A percentile compares a stretch with the other conserved stretches of the same genome.
These are phyloP conservation scores for Miltochrista miniata DNA, from an alignment of 2,888 invertebrate genomes.

Conservation along the genomic window DNA sequence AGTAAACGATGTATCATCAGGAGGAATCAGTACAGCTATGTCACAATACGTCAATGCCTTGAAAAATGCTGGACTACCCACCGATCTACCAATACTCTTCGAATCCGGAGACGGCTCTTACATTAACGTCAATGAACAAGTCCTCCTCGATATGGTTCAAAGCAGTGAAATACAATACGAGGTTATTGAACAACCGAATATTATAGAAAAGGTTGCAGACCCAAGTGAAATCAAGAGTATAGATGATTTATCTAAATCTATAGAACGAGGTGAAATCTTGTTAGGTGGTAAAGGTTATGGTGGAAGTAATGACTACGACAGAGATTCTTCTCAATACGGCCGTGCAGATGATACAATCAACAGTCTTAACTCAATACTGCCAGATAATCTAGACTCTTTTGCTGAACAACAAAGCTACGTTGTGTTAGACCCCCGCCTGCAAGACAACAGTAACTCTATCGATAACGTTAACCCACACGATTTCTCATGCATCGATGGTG, in stretches of 20 bases:
- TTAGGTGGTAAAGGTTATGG: slow-evolving; percentile 60
- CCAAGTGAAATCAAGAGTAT: slow-evolving; percentile 80
- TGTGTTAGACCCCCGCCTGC: slow-evolving; percentile 63
- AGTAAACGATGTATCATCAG: slow-evolving; percentile 45
- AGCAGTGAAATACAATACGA: slow-evolving; percentile 80
- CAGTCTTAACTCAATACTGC: slow-evolving; percentile 68
- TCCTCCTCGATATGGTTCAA: slow-evolving; percentile 81
- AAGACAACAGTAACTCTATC: slow-evolving; percentile 56
- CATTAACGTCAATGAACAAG: slow-evolving; percentile 86
- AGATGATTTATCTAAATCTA: slow-evolving; percentile 77
- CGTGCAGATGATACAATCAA: slow-evolving; percentile 69
- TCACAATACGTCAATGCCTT: slow-evolving; percentile 78
- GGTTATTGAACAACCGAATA: slow-evolving; percentile 79
- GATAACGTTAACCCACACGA: slow-evolving; percentile 65
- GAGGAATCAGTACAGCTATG: slow-evolving; percentile 69
- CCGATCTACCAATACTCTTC: slow-evolving; percentile 83
- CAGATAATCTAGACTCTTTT: slow-evolving; percentile 73
- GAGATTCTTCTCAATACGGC: slow-evolving; percentile 54
- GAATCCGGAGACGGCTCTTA: slow-evolving; percentile 86
- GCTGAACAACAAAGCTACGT: slow-evolving; percentile 73
- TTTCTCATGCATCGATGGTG: slow-evolving; percentile 75
- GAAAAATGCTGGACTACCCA: slow-evolving; percentile 75
- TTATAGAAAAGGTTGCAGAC: slow-evolving; percentile 77
- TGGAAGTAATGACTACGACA: slow-evolving; percentile 51
- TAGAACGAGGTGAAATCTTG: slow-evolving; percentile 74